These are phyloP conservation scores for Rhynchopsitta pachyrhyncha DNA, from an alignment of 2,113 vertebrate genomes.

Conservation along the genomic window DNA sequence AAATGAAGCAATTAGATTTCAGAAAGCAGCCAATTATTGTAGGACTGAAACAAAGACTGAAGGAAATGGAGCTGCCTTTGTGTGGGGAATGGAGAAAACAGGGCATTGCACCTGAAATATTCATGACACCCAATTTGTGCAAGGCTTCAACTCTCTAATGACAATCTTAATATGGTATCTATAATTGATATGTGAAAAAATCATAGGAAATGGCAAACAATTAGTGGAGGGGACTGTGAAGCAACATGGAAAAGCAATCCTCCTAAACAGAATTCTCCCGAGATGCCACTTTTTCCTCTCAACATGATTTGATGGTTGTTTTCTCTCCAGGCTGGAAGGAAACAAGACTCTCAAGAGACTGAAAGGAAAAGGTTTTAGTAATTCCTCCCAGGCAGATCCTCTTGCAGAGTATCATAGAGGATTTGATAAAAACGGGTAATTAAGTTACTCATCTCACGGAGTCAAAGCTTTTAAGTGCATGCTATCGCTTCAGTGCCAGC, in stretches of 20 bases:
- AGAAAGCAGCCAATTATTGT: constrained; percentile 17
- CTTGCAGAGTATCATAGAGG: background rate
- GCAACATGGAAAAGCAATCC: background rate
- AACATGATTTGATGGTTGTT: background rate
- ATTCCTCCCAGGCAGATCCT: background rate
- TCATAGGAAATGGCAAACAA: background rate
- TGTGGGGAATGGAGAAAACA: background rate
- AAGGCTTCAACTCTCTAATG: background rate
- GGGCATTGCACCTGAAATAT: background rate
- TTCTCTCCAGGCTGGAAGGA: background rate
- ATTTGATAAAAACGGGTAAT: background rate
- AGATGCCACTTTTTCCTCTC: background rate
- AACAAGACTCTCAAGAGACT: background rate
- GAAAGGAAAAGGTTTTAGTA: background rate
- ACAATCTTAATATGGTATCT: background rate
- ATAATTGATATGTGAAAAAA: background rate
- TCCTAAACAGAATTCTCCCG: background rate
- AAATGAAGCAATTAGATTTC: constrained; percentile 30
- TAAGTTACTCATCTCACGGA: background rate
- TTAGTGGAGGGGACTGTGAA: background rate
- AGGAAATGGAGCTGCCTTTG: background rate
- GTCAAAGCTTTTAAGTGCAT: background rate
- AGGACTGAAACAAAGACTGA: background rate
- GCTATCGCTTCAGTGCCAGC: background rate
- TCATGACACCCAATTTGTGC: background rate